Evolutionary conservation across 2,888 invertebrate genomes (phyloP).

Genomic region (Spodoptera littoralis): DNA sequence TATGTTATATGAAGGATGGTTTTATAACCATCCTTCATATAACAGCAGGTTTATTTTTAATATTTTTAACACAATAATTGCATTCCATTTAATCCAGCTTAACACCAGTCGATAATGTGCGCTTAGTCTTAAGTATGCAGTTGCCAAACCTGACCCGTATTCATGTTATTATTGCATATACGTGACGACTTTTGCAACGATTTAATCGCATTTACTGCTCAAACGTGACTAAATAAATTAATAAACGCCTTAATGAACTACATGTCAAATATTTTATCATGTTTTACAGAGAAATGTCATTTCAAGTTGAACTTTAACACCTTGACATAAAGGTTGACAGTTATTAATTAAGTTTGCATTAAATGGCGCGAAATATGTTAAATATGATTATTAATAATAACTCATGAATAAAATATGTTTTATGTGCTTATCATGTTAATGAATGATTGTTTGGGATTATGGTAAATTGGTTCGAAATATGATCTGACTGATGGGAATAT

Average conservation of each 20-base stretch:
- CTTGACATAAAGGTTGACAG: not conserved
- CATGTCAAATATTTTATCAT: constrained; percentile 1
- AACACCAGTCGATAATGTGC: constrained; percentile 8
- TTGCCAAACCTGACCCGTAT: constrained; percentile 27
- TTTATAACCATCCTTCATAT: no score
- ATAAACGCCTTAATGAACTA: constrained; percentile 22
- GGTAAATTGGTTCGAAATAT: no score
- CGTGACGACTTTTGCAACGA: constrained; percentile 36
- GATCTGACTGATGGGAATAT: no score
- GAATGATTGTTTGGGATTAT: no score
- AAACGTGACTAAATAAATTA: constrained; percentile 43
- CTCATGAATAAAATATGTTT: no score
- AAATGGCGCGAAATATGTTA: no score
- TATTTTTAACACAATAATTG: not conserved
- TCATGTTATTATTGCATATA: constrained; percentile 31
- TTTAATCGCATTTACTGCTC: constrained; percentile 24
- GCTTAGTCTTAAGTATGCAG: constrained; percentile 7
- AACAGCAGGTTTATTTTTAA: no score
- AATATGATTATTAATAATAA: no score
- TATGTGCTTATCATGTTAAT: no score
- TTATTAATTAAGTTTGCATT: not conserved
- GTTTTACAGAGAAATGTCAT: not conserved
- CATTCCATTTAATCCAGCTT: not conserved
- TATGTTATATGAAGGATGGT: no score
- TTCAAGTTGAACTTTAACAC: not conserved